A percentile compares a stretch with the other conserved stretches of the same genome.
Evolutionary conservation across 2,113 vertebrate genomes (phyloP).

Genomic region (Melanerpes formicivorus): DNA sequence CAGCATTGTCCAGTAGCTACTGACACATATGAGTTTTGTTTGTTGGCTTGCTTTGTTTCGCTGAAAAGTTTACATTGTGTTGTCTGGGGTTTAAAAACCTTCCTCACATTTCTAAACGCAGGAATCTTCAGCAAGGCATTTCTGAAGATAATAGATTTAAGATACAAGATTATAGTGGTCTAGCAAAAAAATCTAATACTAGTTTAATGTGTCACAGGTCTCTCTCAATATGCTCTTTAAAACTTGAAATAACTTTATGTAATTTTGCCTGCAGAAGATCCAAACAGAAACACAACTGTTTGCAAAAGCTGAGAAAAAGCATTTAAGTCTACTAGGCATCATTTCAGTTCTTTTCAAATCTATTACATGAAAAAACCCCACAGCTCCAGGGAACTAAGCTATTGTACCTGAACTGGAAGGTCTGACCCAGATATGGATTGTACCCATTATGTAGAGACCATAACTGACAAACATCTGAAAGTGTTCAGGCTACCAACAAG

Average conservation of each 20-base stretch:
- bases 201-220: not conserved
- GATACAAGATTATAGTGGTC: not conserved
- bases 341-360: slow-evolving; percentile 50
- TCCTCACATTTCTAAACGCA: not conserved
- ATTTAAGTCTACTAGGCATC: slow-evolving; percentile 26
- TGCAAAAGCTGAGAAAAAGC: slow-evolving; percentile 32
- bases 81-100: not conserved
- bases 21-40: not conserved
- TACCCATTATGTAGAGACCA: slow-evolving; percentile 33
- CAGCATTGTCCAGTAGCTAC: not conserved
- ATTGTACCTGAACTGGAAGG: slow-evolving; percentile 51
- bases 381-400: not conserved
- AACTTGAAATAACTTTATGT: not conserved
- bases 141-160: not conserved
- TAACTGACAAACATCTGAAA: slow-evolving; percentile 51
- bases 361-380: slow-evolving; percentile 28
- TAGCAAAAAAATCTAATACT: not conserved
- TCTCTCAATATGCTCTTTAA: not conserved
- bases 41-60: not conserved
- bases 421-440: slow-evolving; percentile 58
- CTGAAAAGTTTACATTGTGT: not conserved
- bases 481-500: slow-evolving; percentile 5
- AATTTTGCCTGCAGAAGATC: slow-evolving; percentile 31
- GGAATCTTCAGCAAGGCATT: not conserved
- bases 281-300: slow-evolving; percentile 22